A percentile compares a stretch with the other conserved stretches of the same genome.
Conservation (phyloP, 2,113 vertebrate species). For the Phalacrocorax brasilianus region DNA sequence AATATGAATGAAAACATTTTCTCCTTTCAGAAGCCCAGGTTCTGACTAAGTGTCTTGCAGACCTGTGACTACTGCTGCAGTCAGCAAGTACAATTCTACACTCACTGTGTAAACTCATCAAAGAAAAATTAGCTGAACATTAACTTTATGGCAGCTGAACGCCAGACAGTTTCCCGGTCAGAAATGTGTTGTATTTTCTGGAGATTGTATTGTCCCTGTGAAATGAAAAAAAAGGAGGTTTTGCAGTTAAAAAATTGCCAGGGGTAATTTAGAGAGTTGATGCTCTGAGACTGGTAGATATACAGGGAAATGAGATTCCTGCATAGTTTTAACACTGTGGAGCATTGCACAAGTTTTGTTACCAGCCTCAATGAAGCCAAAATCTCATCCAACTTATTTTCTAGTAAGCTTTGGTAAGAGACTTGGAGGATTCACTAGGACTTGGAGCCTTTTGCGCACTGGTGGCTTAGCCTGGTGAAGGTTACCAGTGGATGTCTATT, state of each 20-base stretch:
- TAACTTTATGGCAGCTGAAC: neutral
- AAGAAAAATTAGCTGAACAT: neutral
- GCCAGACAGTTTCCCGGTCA: neutral
- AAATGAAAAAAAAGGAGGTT: neutral
- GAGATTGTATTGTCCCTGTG: neutral
- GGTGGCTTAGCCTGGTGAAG: neutral
- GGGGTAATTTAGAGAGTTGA: neutral
- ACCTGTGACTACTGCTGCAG: neutral
- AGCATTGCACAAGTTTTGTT: neutral
- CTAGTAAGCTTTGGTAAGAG: neutral
- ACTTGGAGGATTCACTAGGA: neutral
- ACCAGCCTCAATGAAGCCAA: neutral
- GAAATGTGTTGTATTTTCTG: neutral
- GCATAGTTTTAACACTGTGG: neutral
- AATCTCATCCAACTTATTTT: neutral
- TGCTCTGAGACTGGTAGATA: neutral
- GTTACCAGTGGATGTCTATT: neutral
- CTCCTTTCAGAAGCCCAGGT: constrained; percentile 1
- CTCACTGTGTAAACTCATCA: neutral
- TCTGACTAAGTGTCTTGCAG: neutral
- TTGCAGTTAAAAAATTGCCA: neutral
- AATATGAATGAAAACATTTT: constrained; percentile 58
- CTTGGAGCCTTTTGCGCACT: neutral
- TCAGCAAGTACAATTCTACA: neutral
- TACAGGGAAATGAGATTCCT: neutral